phyloP scores from a whole-genome alignment of 2,797 vertebrate genomes.

The Xiphorhynchus erythropygius region DNA sequence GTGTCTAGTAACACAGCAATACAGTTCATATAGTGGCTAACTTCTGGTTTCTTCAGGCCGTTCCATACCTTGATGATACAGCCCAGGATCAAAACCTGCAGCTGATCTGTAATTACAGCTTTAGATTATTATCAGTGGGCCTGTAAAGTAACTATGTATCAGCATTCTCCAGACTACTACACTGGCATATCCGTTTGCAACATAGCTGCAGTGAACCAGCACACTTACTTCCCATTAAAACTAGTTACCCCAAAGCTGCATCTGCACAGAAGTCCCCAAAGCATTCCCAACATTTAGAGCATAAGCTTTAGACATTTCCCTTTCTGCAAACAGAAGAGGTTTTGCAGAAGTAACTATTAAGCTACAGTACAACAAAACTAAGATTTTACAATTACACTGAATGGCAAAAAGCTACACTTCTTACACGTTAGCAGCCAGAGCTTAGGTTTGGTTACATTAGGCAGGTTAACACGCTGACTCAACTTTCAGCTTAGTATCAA shows the following conservation, averaged over 20 bases:
- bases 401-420: not conserved
- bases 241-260: not conserved
- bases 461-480: not conserved
- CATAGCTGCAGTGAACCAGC: not conserved
- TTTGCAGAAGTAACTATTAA: not conserved
- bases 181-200: not conserved
- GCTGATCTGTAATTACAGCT: not conserved
- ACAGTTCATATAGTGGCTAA: not conserved
- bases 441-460: fast-evolving
- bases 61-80: not conserved
- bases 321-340: not conserved
- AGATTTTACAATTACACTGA: not conserved
- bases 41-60: not conserved
- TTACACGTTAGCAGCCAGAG: not conserved
- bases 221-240: fast-evolving
- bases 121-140: not conserved
- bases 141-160: not conserved
- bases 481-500: not conserved
- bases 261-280: not conserved
- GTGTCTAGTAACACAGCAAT: not conserved
- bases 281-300: not conserved
- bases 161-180: not conserved
- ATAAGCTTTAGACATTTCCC: not conserved
- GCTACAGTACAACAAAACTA: not conserved
- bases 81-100: not conserved